A percentile compares a stretch with the other conserved stretches of the same genome.
Conservation (phyloP, 2,888 invertebrate species). For the Cataglyphis cursor region DNA sequence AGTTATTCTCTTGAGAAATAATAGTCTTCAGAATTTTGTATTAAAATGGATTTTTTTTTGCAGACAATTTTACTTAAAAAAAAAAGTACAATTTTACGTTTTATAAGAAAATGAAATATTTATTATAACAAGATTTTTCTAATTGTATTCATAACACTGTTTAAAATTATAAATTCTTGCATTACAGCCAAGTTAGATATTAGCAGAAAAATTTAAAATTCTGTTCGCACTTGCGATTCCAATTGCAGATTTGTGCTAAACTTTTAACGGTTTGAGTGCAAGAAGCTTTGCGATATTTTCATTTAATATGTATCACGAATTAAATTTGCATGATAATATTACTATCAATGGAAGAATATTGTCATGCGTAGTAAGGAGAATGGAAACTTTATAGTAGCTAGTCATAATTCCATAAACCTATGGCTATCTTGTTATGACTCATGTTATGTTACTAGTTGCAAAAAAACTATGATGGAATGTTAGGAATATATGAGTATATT, state of each 20-base stretch:
- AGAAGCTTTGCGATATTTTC: neutral
- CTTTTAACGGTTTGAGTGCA: neutral
- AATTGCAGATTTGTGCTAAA: neutral
- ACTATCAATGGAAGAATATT: constrained; percentile 32
- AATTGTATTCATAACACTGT: neutral
- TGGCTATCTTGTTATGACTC: constrained; percentile 32
- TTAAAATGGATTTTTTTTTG: neutral
- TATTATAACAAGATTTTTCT: neutral
- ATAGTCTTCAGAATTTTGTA: neutral
- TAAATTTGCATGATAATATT: constrained; percentile 43
- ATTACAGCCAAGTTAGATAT: constrained; percentile 5
- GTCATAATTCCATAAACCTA: constrained; percentile 22
- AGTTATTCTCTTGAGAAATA: neutral
- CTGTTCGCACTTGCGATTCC: neutral
- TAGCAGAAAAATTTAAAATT: neutral
- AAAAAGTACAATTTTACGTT: neutral
- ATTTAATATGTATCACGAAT: constrained; percentile 13
- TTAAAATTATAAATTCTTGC: neutral
- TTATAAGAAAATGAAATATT: neutral
- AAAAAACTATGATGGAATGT: constrained; percentile 31
- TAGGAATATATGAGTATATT: constrained; percentile 1
- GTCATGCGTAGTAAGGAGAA: neutral
- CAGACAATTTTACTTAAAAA: neutral
- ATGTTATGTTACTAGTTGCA: constrained; percentile 7
- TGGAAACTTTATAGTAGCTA: constrained; percentile 31